Evolutionary conservation across 2,113 vertebrate species (phyloP).

Genomic region (Scortum barcoo): DNA sequence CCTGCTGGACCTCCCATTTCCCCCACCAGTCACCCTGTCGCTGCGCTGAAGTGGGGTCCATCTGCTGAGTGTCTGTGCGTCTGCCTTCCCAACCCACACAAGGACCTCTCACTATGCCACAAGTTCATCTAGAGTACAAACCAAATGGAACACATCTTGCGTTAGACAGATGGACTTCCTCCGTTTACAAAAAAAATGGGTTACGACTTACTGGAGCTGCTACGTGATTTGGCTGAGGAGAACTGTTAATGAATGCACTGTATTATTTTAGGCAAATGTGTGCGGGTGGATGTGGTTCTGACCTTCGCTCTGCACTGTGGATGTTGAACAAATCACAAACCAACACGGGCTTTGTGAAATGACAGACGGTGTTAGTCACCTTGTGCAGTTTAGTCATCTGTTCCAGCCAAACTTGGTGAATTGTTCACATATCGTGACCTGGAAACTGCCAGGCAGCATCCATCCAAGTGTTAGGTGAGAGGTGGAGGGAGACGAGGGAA

Average conservation of each 20-base stretch:
- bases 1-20: slow-evolving; percentile 59
- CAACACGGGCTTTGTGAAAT: slow-evolving; percentile 8
- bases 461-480: slow-evolving; percentile 28
- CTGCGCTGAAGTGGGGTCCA: slow-evolving; percentile 67
- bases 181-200: slow-evolving; percentile 42
- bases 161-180: slow-evolving; percentile 67
- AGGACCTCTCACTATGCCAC: slow-evolving; percentile 54
- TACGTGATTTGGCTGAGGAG: slow-evolving; percentile 41
- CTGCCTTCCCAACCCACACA: slow-evolving; percentile 66
- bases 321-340: slow-evolving; percentile 6
- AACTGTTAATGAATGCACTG: slow-evolving; percentile 27
- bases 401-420: slow-evolving; percentile 1
- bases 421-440: not conserved
- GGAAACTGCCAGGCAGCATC: slow-evolving; percentile 18
- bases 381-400: slow-evolving; percentile 10
- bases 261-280: not conserved
- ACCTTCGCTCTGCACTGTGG: not conserved
- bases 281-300: not conserved
- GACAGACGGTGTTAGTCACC: slow-evolving; percentile 11
- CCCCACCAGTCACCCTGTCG: slow-evolving; percentile 51
- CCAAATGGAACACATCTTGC: slow-evolving; percentile 56
- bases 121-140: slow-evolving; percentile 68
- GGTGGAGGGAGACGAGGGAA: slow-evolving; percentile 29
- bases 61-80: slow-evolving; percentile 74
- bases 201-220: slow-evolving; percentile 26